Conservation (phyloP, 2,888 invertebrate genomes). For the Poecilobothrus nobilitatus region DNA sequence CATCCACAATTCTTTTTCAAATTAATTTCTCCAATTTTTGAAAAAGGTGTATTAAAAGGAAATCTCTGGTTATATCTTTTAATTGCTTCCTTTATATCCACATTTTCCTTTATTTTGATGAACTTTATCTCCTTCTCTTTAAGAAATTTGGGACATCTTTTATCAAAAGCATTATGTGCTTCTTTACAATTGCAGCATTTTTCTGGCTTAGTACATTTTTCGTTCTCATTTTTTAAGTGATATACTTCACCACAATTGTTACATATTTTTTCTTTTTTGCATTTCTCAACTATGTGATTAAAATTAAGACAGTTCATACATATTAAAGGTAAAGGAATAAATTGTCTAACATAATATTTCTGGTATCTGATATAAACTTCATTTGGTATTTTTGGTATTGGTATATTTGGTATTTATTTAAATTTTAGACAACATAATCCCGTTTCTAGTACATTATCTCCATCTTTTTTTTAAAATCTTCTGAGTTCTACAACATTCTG, state of each 20-base stretch:
- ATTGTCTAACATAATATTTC: neutral
- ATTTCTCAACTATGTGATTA: neutral
- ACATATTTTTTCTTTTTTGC: neutral
- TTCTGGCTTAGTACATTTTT: neutral
- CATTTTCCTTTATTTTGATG: neutral
- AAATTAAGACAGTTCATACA: neutral
- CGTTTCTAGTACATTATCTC: too few species aligned
- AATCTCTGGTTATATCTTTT: neutral
- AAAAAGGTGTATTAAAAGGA: too few species aligned
- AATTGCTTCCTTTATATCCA: neutral
- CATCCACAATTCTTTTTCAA: too few species aligned
- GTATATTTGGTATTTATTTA: too few species aligned
- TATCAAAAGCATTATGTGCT: neutral
- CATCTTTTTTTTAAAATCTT: too few species aligned
- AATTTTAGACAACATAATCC: too few species aligned
- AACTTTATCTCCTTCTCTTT: neutral
- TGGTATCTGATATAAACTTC: neutral
- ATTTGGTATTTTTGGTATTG: too few species aligned
- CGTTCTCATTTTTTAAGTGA: neutral
- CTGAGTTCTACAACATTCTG: neutral
- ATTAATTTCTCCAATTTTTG: too few species aligned
- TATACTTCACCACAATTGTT: neutral
- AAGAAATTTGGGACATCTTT: neutral
- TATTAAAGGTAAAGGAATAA: neutral
- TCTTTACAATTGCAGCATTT: neutral